Percentiles rank a stretch among this genome's conserved stretches.
Conservation (phyloP, 2,888 invertebrate species). For the Drosophila cognata region DNA sequence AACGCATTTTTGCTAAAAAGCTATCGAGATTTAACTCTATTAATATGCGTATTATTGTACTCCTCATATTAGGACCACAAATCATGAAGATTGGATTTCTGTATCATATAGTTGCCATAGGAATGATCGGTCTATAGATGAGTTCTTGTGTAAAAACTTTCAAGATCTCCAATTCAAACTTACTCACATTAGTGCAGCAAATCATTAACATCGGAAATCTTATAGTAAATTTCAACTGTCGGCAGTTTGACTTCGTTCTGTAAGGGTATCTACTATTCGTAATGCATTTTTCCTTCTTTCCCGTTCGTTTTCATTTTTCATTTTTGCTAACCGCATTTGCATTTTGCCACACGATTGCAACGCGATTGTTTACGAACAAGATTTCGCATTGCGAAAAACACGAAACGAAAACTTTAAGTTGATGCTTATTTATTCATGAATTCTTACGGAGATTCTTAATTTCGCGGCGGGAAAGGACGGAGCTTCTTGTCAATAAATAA, state of each 20-base stretch:
- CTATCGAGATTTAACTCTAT: not conserved
- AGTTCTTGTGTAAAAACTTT: rapidly evolving
- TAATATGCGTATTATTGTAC: too few relatives aligned
- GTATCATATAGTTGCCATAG: not conserved
- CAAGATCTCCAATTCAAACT: not conserved
- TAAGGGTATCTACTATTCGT: not conserved
- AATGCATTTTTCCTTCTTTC: not conserved
- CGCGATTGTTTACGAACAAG: conserved; percentile 10
- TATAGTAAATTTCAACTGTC: not conserved
- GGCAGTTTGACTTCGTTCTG: not conserved
- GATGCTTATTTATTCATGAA: conserved; percentile 39
- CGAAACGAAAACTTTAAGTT: conserved; percentile 20
- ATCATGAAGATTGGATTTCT: not conserved
- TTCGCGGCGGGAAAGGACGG: not conserved
- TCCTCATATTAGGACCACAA: not conserved
- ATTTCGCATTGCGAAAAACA: conserved; percentile 42
- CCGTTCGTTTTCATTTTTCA: conserved; percentile 7
- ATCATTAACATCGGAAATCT: not conserved
- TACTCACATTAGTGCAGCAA: not conserved
- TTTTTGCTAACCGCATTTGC: conserved; percentile 29
- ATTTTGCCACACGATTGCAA: conserved; percentile 31
- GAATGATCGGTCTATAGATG: rapidly evolving
- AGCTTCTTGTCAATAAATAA: conserved; percentile 49
- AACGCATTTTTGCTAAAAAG: not conserved
- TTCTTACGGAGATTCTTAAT: conserved; percentile 43